A percentile compares a stretch with the other conserved stretches of the same genome.
phyloP scores from a whole-genome alignment of 2,888 invertebrate genomes.

The Pristionchus arcanus region DNA sequence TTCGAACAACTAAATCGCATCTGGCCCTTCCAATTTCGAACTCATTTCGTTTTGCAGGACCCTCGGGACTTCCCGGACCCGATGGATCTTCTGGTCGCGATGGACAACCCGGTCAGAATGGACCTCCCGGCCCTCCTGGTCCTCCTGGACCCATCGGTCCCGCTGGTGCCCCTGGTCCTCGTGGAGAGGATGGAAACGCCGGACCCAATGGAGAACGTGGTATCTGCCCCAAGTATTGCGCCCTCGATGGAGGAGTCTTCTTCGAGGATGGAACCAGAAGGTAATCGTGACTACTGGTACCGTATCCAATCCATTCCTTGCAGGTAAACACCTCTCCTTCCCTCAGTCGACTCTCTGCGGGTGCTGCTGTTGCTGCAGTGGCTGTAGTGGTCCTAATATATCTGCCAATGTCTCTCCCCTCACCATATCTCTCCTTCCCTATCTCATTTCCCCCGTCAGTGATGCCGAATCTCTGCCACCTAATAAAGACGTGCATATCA shows the following conservation, averaged over 20 bases:
- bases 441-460: slow-evolving; percentile 37
- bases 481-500: slow-evolving; percentile 49
- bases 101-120: slow-evolving; percentile 72
- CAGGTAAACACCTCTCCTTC: neutral
- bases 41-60: slow-evolving; percentile 61
- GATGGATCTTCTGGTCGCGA: slow-evolving; percentile 76
- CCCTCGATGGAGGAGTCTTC: slow-evolving; percentile 71
- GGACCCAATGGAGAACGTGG: slow-evolving; percentile 63
- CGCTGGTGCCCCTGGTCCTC: slow-evolving; percentile 42
- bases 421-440: slow-evolving; percentile 12
- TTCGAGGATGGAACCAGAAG: slow-evolving; percentile 68
- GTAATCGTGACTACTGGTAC: neutral
- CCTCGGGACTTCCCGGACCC: slow-evolving; percentile 71
- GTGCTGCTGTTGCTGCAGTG: neutral
- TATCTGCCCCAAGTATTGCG: slow-evolving; percentile 71
- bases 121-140: slow-evolving; percentile 74
- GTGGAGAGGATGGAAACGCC: slow-evolving; percentile 54
- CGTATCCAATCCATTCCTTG: neutral
- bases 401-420: neutral
- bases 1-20: slow-evolving; percentile 26
- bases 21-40: slow-evolving; percentile 19
- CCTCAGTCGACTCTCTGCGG: neutral
- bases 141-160: slow-evolving; percentile 74
- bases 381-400: slow-evolving; percentile 40
- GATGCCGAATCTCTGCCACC: slow-evolving; percentile 46